These are phyloP conservation scores for Neotoxoptera formosana DNA, from an alignment of 1,140 invertebrate genomes.

Conservation along the genomic window DNA sequence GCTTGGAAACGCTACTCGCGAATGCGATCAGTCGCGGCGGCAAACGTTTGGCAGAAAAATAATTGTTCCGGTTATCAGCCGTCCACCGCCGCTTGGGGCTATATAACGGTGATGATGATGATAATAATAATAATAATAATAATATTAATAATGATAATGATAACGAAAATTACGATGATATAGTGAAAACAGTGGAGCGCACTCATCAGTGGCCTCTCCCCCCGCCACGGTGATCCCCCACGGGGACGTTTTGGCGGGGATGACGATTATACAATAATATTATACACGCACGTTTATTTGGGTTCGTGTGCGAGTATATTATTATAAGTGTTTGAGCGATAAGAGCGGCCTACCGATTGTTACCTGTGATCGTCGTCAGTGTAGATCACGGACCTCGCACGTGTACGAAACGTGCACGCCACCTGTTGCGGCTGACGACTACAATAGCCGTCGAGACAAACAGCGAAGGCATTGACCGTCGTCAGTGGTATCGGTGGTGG, in stretches of 20 bases:
- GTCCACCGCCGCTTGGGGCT: not conserved
- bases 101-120: not conserved
- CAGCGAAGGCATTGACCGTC: not conserved
- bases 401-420: not conserved
- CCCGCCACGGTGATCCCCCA: not conserved
- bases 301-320: not conserved
- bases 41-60: not conserved
- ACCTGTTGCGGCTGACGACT: not conserved
- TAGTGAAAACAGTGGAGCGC: not conserved
- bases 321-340: not conserved
- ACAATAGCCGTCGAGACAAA: not conserved
- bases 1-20: not conserved
- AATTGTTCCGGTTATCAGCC: constrained; percentile 19
- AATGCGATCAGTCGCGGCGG: not conserved
- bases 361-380: not conserved
- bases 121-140: not conserved
- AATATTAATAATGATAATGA: not conserved
- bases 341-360: not conserved
- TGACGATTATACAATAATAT: not conserved
- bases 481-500: not conserved
- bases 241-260: not conserved
- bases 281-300: not conserved
- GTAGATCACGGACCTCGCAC: not conserved
- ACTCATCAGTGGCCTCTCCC: not conserved
- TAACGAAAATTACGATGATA: not conserved